A percentile compares a stretch with the other conserved stretches of the same genome.
Conservation (phyloP, 2,888 invertebrate species). For the Coenonympha glycerion region DNA sequence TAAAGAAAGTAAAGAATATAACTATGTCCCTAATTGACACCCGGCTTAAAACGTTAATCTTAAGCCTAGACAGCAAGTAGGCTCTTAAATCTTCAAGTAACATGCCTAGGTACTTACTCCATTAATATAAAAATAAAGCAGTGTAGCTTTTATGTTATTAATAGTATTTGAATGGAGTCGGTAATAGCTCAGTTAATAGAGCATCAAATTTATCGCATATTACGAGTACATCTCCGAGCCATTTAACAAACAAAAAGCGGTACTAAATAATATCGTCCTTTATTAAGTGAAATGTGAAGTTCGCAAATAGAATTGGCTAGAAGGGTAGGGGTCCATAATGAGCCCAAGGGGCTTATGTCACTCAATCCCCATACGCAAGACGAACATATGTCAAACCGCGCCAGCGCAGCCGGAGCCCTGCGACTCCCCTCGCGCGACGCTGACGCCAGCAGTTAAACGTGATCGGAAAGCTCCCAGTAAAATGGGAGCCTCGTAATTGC, state of each 20-base stretch:
- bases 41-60: no score
- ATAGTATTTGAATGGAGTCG: no score
- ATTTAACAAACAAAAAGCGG: slow-evolving; percentile 33
- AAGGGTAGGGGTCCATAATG: slow-evolving; percentile 59
- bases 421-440: slow-evolving; percentile 25
- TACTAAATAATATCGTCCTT: slow-evolving; percentile 35
- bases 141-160: no score
- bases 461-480: slow-evolving; percentile 36
- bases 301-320: slow-evolving; percentile 58
- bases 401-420: slow-evolving; percentile 32
- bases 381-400: slow-evolving; percentile 65
- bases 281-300: slow-evolving; percentile 54
- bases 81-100: no score
- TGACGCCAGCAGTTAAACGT: slow-evolving; percentile 14
- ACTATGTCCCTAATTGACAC: no score
- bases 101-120: no score
- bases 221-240: slow-evolving; percentile 22
- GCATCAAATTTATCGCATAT: slow-evolving; percentile 11
- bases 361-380: slow-evolving; percentile 61
- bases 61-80: no score
- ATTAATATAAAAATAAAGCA: no score
- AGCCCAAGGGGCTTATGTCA: slow-evolving; percentile 68
- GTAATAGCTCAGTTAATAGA: slow-evolving; percentile 5
- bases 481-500: slow-evolving; percentile 54
- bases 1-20: no score